These are phyloP conservation scores for Vireo altiloquus DNA, from an alignment of 2,113 vertebrate genomes.

Conservation along the genomic window DNA sequence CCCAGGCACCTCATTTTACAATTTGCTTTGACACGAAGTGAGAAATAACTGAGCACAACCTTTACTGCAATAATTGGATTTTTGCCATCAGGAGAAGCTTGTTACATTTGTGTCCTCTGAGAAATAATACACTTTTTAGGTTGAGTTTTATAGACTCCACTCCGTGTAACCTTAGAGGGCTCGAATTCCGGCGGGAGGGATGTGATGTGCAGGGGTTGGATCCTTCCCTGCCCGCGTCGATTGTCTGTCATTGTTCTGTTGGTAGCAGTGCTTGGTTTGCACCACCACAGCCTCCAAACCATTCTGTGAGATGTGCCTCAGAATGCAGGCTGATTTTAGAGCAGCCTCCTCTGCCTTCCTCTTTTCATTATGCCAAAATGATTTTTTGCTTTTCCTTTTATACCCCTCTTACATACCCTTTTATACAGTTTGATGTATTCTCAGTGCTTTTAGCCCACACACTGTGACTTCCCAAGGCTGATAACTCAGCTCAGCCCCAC, in stretches of 20 bases:
- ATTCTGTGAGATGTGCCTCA: background rate
- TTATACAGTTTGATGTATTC: too few species aligned
- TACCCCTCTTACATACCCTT: too few species aligned
- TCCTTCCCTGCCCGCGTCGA: background rate
- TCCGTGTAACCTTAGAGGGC: slow-evolving; percentile 47
- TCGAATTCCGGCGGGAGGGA: background rate
- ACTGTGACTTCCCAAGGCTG: too few species aligned
- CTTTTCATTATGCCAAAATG: background rate
- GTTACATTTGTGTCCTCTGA: slow-evolving; percentile 55
- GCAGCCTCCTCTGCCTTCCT: background rate
- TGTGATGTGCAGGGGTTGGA: background rate
- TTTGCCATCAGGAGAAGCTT: slow-evolving; percentile 63
- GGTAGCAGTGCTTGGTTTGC: background rate
- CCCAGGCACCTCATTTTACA: slow-evolving; percentile 23
- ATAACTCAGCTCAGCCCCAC: too few species aligned
- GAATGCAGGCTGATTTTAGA: slow-evolving; percentile 12
- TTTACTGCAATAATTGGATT: slow-evolving; percentile 67
- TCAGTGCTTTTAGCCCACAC: too few species aligned
- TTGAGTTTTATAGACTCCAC: slow-evolving; percentile 58
- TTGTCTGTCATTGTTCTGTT: background rate
- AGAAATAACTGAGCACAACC: slow-evolving; percentile 53
- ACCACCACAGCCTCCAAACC: background rate
- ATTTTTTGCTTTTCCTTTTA: too few species aligned
- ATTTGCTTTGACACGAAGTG: slow-evolving; percentile 49
- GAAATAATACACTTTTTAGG: slow-evolving; percentile 62